Base-by-base conservation (phyloP, 2,888 invertebrate species). In the Drosophila peninsularis region DNA sequence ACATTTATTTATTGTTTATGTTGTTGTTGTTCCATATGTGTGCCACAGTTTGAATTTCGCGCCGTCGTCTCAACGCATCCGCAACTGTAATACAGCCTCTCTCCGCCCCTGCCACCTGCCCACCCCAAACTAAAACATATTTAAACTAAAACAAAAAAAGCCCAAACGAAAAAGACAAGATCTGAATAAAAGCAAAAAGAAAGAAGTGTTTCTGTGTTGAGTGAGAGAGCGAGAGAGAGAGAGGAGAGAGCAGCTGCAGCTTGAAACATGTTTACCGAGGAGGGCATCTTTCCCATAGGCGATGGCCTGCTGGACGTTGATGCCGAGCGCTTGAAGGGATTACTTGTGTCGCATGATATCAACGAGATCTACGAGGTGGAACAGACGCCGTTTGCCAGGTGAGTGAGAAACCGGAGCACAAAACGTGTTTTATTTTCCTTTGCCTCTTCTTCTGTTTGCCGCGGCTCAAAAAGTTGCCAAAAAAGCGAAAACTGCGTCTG, bases 301-400 rank as follows among this genome's bases (percentile, higher is more conserved):
- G 95, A 95, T 93, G 96, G 96, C 82, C 94, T 96, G 88, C 93
- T 96, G 92, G 95, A 95, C 93, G 93, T 96, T 90, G 94, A 95
- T 63, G 94, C 95, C 91, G 95, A 95, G 88, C 93, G 94, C 90
- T 93, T 96, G 88, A 94, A 94, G 89, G 94, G 94, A 91, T 93
- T 96, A 91, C 94, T 96, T 92, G 95, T 95, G 88, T 94, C 94
- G 91, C 95, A 95, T 91, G 95, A 96, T 87, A 96, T 96, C 93
- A 94, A 95, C 86, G 95, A 95, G 88, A 94, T 95, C 80, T 96
- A 96, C 93, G 95, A 96, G 92, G 96, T 96, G 89, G 96, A 96
- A 93, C 95, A 96, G 93, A 96, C 96, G 90, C 96, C 96, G 90
- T 96, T 96, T 94, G 96, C 96, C 94, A 96, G 96, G 96, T 96